phyloP scores from a whole-genome alignment of 2,113 vertebrate genomes.

The Mirza zaza region DNA sequence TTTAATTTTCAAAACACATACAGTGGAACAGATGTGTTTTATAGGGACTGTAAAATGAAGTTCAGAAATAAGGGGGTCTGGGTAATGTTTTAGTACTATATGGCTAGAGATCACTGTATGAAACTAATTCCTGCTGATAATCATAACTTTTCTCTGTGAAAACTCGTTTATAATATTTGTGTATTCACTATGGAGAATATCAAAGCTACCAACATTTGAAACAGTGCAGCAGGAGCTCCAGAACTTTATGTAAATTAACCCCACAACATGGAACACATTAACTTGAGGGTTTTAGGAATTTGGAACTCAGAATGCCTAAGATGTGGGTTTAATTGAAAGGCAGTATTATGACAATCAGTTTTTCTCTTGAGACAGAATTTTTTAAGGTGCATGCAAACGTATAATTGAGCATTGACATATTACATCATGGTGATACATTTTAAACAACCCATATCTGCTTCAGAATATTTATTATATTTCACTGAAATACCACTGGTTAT shows the following conservation, averaged over 20 bases:
- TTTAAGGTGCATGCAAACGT: conserved; percentile 73
- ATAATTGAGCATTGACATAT: conserved; percentile 74
- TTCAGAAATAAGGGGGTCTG: conserved; percentile 50
- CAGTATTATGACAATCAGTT: conserved; percentile 69
- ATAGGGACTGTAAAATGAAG: conserved; percentile 48
- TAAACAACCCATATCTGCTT: conserved; percentile 67
- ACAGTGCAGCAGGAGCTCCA: conserved; percentile 61
- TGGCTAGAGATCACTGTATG: conserved; percentile 22
- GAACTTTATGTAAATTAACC: conserved; percentile 67
- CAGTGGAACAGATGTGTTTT: conserved; percentile 66
- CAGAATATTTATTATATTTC: conserved; percentile 48
- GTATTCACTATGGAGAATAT: conserved; percentile 63
- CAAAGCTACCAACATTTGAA: conserved; percentile 71
- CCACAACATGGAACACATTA: conserved; percentile 73
- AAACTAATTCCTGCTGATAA: conserved; percentile 74
- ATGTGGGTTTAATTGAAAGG: conserved; percentile 78
- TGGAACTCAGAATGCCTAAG: conserved; percentile 71
- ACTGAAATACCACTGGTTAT: conserved; percentile 54
- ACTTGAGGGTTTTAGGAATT: conserved; percentile 73
- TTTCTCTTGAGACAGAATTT: conserved; percentile 61
- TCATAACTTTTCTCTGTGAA: conserved; percentile 69
- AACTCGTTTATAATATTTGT: conserved; percentile 62
- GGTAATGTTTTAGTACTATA: conserved; percentile 53
- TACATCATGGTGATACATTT: conserved; percentile 66
- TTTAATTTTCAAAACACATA: conserved; percentile 69